phyloP scores from a whole-genome alignment of 2,797 vertebrate genomes.

The Sebastolobus alascanus region DNA sequence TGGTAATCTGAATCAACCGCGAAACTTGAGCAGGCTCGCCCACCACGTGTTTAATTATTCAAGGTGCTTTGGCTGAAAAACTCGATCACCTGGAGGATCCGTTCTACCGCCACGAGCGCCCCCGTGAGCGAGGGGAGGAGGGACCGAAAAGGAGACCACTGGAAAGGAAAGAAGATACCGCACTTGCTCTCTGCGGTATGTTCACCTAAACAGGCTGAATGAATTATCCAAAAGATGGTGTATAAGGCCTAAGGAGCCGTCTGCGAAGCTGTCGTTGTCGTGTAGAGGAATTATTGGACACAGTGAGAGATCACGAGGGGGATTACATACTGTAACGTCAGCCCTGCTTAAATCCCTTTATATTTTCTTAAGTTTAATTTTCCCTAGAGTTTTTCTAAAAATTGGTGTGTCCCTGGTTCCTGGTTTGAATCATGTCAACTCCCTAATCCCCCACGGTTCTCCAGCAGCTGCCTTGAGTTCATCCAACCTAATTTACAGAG shows the following conservation, averaged over 20 bases:
- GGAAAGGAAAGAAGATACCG: conserved; percentile 71
- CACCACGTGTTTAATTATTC: conserved; percentile 84
- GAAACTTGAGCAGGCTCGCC: conserved; percentile 81
- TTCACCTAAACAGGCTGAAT: conserved; percentile 72
- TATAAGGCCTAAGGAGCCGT: conserved; percentile 44
- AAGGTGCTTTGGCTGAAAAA: conserved; percentile 85
- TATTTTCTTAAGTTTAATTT: conserved; percentile 23
- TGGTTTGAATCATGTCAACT: conserved; percentile 50
- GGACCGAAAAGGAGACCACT: conserved; percentile 58
- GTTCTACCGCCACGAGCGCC: conserved; percentile 49
- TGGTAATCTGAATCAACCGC: conserved; percentile 80
- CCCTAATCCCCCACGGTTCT: conserved; percentile 55
- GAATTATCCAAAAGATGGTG: conserved; percentile 71
- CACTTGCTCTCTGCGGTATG: conserved; percentile 61
- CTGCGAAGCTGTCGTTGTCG: conserved; percentile 23
- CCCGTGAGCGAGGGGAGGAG: conserved; percentile 29
- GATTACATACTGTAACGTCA: conserved; percentile 1
- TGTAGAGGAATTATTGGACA: conserved; percentile 35
- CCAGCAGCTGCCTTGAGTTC: conserved; percentile 75
- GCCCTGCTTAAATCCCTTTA: background rate
- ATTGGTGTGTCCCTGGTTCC: conserved; percentile 8
- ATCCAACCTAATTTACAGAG: conserved; percentile 78
- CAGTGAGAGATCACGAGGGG: background rate
- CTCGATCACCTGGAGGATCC: conserved; percentile 80
- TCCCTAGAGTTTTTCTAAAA: background rate